Evolutionary conservation across 2,888 invertebrate species (phyloP).

Genomic region (Xestia ashworthii): DNA sequence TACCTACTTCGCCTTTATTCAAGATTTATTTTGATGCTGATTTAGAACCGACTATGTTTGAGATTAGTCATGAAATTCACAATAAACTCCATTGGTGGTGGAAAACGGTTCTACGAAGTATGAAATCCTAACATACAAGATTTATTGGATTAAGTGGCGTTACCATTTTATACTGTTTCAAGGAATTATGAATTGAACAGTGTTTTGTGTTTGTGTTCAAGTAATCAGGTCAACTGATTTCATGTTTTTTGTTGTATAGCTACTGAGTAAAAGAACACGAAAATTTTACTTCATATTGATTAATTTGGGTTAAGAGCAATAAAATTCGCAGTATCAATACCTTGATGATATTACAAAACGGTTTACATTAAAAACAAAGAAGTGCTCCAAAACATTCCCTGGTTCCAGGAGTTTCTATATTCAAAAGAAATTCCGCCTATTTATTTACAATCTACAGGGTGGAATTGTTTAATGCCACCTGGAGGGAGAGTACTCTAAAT

Average conservation of each 20-base stretch:
- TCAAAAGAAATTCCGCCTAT: constrained; percentile 27
- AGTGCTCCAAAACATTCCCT: neutral
- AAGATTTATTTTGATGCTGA: constrained; percentile 49
- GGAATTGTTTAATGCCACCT: too few species aligned
- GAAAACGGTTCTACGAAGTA: constrained; percentile 58
- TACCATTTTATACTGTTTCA: constrained; percentile 44
- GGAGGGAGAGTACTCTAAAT: too few species aligned
- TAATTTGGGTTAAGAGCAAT: constrained; percentile 6
- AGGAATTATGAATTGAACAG: constrained; percentile 35
- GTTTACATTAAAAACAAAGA: constrained; percentile 22
- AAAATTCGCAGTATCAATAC: neutral
- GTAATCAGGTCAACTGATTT: constrained; percentile 14
- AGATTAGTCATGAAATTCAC: constrained; percentile 62
- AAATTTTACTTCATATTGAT: neutral
- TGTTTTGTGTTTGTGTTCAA: constrained; percentile 4
- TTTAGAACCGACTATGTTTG: constrained; percentile 52
- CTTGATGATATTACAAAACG: neutral
- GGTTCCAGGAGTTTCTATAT: constrained; percentile 4
- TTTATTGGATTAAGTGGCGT: constrained; percentile 50
- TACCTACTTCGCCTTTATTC: constrained; percentile 41
- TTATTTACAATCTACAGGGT: constrained; percentile 45
- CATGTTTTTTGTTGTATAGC: neutral
- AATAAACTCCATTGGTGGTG: constrained; percentile 59
- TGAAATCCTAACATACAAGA: constrained; percentile 43
- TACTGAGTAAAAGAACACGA: neutral